phyloP scores from a whole-genome alignment of 1,140 invertebrate species.

The Drosophila pandora region DNA sequence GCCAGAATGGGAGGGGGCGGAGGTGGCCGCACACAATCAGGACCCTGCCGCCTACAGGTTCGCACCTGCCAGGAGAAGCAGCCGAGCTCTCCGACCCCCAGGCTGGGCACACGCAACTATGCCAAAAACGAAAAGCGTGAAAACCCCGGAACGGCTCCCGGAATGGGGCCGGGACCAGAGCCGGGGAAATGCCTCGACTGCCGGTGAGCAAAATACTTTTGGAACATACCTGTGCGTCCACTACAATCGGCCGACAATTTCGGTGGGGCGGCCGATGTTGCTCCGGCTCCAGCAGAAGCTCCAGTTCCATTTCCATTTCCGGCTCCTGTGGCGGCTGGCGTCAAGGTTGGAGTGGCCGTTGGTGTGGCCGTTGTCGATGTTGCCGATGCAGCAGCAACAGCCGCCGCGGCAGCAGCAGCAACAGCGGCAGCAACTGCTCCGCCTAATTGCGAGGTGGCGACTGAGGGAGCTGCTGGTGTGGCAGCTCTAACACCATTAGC shows the following conservation, averaged over 20 bases:
- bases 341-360: slow-evolving; percentile 45
- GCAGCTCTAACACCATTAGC: slow-evolving; percentile 37
- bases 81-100: slow-evolving; percentile 22
- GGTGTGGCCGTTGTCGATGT: slow-evolving; percentile 25
- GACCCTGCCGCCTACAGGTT: background rate
- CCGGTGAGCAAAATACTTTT: slow-evolving; percentile 82
- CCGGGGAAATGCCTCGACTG: slow-evolving; percentile 67
- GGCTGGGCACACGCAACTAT: slow-evolving; percentile 74
- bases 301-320: slow-evolving; percentile 25
- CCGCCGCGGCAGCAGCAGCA: slow-evolving; percentile 35
- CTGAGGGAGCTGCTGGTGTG: slow-evolving; percentile 54
- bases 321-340: slow-evolving; percentile 38
- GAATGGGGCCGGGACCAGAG: slow-evolving; percentile 45
- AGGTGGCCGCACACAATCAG: slow-evolving; percentile 13
- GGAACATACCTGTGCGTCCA: slow-evolving; percentile 84
- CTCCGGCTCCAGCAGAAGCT: slow-evolving; percentile 35
- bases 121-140: slow-evolving; percentile 79
- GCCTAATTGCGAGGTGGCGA: slow-evolving; percentile 52
- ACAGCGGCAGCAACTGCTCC: slow-evolving; percentile 47
- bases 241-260: slow-evolving; percentile 82
- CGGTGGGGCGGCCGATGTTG: slow-evolving; percentile 57
- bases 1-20: slow-evolving; percentile 36
- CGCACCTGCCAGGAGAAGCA: slow-evolving; percentile 1
- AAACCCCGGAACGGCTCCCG: slow-evolving; percentile 54
- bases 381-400: slow-evolving; percentile 19